These are phyloP conservation scores for Crenichthys baileyi DNA, from an alignment of 2,797 vertebrate species.

Conservation along the genomic window DNA sequence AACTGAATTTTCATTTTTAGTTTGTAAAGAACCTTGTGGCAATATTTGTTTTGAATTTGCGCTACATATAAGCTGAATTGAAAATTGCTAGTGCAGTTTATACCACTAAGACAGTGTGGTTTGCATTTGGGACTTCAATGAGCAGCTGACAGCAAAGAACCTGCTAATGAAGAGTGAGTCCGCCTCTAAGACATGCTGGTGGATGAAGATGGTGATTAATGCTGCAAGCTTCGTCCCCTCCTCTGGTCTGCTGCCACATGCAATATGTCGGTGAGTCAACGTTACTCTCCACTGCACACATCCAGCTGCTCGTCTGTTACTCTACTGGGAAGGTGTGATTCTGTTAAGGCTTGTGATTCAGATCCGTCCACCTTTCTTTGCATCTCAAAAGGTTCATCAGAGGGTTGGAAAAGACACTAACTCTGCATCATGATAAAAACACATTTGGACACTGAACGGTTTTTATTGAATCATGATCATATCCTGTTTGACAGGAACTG, in stretches of 20 bases:
- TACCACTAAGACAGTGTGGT: conserved; percentile 14
- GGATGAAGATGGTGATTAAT: conserved; percentile 68
- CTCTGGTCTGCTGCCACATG: conserved; percentile 48
- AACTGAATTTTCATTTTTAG: not conserved
- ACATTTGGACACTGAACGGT: conserved; percentile 27
- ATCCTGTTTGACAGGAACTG: conserved; percentile 57
- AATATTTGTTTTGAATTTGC: no score
- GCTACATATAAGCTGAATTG: not conserved
- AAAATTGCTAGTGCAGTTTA: conserved; percentile 17
- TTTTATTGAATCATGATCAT: conserved; percentile 54
- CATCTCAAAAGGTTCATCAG: not conserved
- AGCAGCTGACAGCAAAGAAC: conserved; percentile 61
- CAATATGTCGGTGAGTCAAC: conserved; percentile 48
- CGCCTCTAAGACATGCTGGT: conserved; percentile 60
- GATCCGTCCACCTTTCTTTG: not conserved
- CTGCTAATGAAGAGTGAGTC: conserved; percentile 70
- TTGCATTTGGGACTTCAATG: conserved; percentile 31
- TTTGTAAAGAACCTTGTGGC: no score
- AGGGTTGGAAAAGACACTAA: conserved; percentile 7
- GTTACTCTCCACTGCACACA: conserved; percentile 32
- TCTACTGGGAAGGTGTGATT: conserved; percentile 24
- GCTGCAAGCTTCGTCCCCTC: conserved; percentile 49
- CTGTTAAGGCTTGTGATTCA: conserved; percentile 9
- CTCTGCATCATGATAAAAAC: conserved; percentile 16
- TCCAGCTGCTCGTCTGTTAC: conserved; percentile 31